phyloP scores from a whole-genome alignment of 2,113 vertebrate genomes.

The Amazona guildingii region DNA sequence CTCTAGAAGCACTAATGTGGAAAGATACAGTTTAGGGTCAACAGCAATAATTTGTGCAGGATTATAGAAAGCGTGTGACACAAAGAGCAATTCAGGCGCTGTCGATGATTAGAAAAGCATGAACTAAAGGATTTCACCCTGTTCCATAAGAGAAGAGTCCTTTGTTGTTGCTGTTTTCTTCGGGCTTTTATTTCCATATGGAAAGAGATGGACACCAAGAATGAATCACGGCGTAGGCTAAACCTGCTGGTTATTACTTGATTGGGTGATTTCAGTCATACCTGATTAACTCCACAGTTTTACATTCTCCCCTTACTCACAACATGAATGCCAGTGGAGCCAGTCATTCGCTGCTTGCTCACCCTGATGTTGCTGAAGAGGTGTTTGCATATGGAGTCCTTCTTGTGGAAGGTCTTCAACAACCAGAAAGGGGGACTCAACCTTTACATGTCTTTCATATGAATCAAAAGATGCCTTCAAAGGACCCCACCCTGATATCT shows the following conservation, averaged over 20 bases:
- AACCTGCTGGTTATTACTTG: neutral
- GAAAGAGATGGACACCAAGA: neutral
- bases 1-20: neutral
- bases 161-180: neutral
- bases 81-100: neutral
- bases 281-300: neutral
- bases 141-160: neutral
- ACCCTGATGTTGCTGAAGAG: neutral
- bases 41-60: neutral
- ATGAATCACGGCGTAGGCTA: neutral
- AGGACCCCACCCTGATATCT: no score
- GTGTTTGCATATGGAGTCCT: neutral
- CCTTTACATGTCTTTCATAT: neutral
- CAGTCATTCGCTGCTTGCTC: neutral
- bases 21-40: conserved; percentile 1
- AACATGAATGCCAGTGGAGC: neutral
- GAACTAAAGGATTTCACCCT: neutral
- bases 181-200: neutral
- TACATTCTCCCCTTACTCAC: neutral
- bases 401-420: neutral
- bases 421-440: neutral
- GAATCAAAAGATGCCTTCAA: neutral
- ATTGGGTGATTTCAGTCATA: conserved; percentile 23
- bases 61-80: neutral
- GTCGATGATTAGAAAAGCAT: neutral